These are phyloP conservation scores for Heliothis peltigera DNA, from an alignment of 2,888 invertebrate species.

Conservation along the genomic window DNA sequence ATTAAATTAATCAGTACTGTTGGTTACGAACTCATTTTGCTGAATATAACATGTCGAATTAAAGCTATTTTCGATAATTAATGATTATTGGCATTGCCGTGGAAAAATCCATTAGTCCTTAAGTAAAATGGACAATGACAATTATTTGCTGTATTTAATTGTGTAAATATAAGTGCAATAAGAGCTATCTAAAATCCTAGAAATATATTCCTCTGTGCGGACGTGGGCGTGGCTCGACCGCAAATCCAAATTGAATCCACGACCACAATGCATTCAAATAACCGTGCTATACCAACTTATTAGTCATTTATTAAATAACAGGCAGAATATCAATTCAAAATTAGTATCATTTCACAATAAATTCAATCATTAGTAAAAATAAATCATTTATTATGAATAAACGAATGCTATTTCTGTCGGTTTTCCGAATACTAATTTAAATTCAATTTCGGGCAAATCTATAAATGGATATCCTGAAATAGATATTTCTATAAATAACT, in stretches of 20 bases:
- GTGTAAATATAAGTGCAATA: too few species aligned
- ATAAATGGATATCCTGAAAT: conserved; percentile 24
- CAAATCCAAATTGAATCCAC: conserved; percentile 2
- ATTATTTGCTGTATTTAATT: too few species aligned
- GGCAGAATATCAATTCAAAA: background rate
- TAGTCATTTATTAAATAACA: background rate
- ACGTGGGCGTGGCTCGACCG: conserved; percentile 2
- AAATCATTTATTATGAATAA: conserved; percentile 11
- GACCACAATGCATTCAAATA: background rate
- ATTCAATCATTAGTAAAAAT: background rate
- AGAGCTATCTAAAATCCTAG: background rate
- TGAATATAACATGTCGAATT: too few species aligned
- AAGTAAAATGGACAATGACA: too few species aligned
- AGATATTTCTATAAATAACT: conserved; percentile 14
- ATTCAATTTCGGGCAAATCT: conserved; percentile 8
- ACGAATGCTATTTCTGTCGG: conserved; percentile 14
- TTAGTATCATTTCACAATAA: background rate
- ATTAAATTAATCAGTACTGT: too few species aligned
- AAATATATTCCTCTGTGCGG: background rate
- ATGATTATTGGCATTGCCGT: too few species aligned
- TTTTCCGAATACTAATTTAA: conserved; percentile 14
- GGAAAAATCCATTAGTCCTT: too few species aligned
- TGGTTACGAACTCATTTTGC: too few species aligned
- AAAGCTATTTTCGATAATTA: too few species aligned
- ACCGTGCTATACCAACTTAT: background rate